Conservation (phyloP, 2,888 invertebrate species). For the Bellardia bayeri region DNA sequence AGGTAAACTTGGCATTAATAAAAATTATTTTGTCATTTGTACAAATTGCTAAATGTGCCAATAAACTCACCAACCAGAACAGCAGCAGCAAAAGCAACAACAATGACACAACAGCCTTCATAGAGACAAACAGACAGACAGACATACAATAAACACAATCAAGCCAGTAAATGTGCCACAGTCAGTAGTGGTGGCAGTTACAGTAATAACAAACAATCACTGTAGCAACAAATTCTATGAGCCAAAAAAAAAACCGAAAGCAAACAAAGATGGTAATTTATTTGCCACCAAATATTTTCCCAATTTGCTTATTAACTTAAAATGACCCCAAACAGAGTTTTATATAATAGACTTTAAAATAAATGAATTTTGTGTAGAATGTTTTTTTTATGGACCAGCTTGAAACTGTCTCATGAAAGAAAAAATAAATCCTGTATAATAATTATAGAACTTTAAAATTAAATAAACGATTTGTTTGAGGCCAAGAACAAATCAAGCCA, state of each 20-base stretch:
- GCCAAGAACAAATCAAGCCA: too few relatives aligned
- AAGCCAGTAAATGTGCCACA: conserved; percentile 1
- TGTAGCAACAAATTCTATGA: conserved; percentile 32
- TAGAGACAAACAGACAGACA: background rate
- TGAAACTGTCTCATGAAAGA: background rate
- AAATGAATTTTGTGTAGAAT: background rate
- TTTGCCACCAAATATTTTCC: conserved; percentile 34
- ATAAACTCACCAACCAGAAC: conserved; percentile 41
- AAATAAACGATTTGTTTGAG: too few relatives aligned
- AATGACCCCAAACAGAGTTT: conserved; percentile 20
- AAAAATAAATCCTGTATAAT: too few relatives aligned
- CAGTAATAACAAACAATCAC: conserved; percentile 22
- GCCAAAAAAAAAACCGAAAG: background rate
- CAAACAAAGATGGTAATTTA: conserved; percentile 11
- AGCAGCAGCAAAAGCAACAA: background rate
- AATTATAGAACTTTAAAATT: too few relatives aligned
- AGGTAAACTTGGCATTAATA: conserved; percentile 53
- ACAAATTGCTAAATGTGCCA: conserved; percentile 55
- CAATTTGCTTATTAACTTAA: conserved; percentile 39
- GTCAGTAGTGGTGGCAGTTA: background rate
- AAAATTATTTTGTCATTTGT: conserved; percentile 64
- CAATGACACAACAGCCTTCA: background rate
- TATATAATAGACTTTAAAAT: conserved; percentile 25
- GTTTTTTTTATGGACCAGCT: background rate
- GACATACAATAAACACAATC: background rate